A percentile compares a stretch with the other conserved stretches of the same genome.
phyloP scores from a whole-genome alignment of 2,888 invertebrate species.

The Drosophila multiciliata region DNA sequence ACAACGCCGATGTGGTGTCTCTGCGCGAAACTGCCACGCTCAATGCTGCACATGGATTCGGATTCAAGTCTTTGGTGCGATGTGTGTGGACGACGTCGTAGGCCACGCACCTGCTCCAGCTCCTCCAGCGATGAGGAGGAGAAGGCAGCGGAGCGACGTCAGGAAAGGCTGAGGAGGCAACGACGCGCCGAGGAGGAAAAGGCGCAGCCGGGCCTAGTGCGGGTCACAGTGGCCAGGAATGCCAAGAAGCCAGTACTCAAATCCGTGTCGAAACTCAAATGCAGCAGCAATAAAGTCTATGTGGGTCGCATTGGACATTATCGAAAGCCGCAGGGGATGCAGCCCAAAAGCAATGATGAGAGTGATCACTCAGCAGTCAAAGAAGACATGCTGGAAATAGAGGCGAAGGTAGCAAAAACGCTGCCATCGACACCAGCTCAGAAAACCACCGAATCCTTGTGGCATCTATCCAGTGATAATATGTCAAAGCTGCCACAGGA shows the following conservation, averaged over 20 bases:
- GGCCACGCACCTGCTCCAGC: constrained; percentile 18
- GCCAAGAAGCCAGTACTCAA: constrained; percentile 35
- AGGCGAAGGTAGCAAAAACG: constrained; percentile 3
- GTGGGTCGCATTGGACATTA: constrained; percentile 41
- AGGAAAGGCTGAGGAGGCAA: constrained; percentile 19
- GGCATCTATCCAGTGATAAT: constrained; percentile 35
- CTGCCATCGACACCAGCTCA: constrained; percentile 10
- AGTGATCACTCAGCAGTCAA: not conserved
- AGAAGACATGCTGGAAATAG: not conserved
- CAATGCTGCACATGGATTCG: constrained; percentile 47
- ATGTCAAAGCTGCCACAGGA: constrained; percentile 44
- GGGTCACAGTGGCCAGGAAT: constrained; percentile 38
- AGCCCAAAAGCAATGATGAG: not conserved
- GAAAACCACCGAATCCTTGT: constrained; percentile 19
- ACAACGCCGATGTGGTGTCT: constrained; percentile 46
- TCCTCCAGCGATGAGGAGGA: constrained; percentile 62
- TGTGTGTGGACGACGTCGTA: constrained; percentile 54
- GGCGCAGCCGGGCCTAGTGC: constrained; percentile 1
- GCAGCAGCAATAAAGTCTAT: constrained; percentile 6
- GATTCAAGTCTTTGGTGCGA: constrained; percentile 36
- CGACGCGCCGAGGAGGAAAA: constrained; percentile 23
- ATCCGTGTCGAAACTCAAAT: not conserved
- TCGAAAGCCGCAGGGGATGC: constrained; percentile 33
- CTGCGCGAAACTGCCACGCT: constrained; percentile 65
- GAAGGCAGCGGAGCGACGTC: not conserved